Evolutionary conservation across 2,113 vertebrate species (phyloP).

Genomic region (Podarcis cretensis): DNA sequence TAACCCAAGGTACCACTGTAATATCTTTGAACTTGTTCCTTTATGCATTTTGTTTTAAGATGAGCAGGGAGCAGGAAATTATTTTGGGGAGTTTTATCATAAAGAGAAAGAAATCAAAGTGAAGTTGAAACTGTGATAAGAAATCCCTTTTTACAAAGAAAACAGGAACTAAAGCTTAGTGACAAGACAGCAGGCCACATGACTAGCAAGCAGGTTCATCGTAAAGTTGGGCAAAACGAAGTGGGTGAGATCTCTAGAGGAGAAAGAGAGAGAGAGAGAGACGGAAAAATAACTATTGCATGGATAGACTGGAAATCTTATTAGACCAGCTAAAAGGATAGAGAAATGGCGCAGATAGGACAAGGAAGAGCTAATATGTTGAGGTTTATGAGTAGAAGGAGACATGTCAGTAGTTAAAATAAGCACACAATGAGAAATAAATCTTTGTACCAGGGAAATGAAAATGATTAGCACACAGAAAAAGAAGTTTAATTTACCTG

Average conservation of each 20-base stretch:
- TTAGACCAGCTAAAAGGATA: conserved; percentile 18
- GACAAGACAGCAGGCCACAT: not conserved
- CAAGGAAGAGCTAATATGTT: not conserved
- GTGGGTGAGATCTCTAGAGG: not conserved
- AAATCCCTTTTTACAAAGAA: not conserved
- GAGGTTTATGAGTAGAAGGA: not conserved
- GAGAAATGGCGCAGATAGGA: not conserved
- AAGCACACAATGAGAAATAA: not conserved
- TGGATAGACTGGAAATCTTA: conserved; percentile 20
- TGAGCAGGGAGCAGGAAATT: not conserved
- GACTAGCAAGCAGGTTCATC: not conserved
- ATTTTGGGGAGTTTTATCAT: not conserved
- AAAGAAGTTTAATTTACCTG: not conserved
- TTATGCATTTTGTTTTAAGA: not conserved
- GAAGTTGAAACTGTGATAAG: not conserved
- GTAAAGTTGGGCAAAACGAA: not conserved
- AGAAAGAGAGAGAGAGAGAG: not conserved
- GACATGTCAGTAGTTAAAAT: conserved; percentile 10
- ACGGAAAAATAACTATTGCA: not conserved
- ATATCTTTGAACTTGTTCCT: not conserved
- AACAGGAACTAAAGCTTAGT: not conserved
- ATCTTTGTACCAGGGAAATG: not conserved
- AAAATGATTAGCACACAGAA: conserved; percentile 6
- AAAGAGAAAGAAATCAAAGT: not conserved
- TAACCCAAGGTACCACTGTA: too few species aligned